Evolutionary conservation across 2,888 invertebrate species (phyloP), one percentile per base, ranked within the genome.

Genomic region (Dexiosoma caninum): DNA sequence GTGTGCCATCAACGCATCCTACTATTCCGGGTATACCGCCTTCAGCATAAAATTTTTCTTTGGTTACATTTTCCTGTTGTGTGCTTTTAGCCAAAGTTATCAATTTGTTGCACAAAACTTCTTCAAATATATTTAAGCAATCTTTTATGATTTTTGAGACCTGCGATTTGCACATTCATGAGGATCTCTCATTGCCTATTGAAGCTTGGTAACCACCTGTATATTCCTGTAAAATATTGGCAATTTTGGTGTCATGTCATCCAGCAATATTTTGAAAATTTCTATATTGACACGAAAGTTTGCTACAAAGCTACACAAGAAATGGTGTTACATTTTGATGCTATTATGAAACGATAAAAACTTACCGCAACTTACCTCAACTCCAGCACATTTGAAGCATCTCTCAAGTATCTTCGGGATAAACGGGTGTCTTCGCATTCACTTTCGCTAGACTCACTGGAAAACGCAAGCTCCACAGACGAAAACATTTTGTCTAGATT

Each of bases 1-100:
- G 40, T 16, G 53, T 67, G 7, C 62, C 62, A 19, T 67, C 53
- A 8, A 67, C 19, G 12, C 42, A 67, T 1, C 67, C 40, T 6
- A 37, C 37, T 16, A 66, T 19, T 2, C 59, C 59, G 2, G 59
- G 46, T 14, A 46, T 59, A 5, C 27, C 57, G n/a, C 4, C 27
- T 6, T 1, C 7, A n/a, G 14, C 12, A n/a, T 57, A 49, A 21
- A 59, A 57, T 8, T 2, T 19, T n/a, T 27, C 30, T 44, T 69
- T 55, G 0, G 19, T 21, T 14, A 30, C 19, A n/a, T 42, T 44
- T 32, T 55, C 55, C 2, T 55, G 55, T 3, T 55, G 32, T 19
- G n/a, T 3, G 8, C 19, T 57, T 32, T 30, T 69, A 12, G 55
- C 9, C n/a, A 69, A 19, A n/a, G 12, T 32, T 10, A 53, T 42